Evolutionary conservation across 2,797 vertebrate genomes (phyloP).

Genomic region (Menidia menidia): DNA sequence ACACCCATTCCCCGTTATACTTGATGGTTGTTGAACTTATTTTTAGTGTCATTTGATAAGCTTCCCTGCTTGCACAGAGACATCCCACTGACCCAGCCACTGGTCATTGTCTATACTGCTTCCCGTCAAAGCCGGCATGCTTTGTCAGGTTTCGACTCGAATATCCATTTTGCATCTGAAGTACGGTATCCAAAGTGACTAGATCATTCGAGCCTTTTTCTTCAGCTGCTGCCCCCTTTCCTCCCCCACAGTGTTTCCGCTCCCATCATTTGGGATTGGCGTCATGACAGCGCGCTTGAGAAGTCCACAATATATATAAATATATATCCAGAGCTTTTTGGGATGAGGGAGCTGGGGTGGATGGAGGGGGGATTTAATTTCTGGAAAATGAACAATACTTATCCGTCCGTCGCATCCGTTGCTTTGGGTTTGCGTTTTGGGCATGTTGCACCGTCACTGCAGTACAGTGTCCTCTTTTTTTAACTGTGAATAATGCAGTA

Average conservation of each 20-base stretch:
- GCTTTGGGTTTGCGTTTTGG: slow-evolving; percentile 73
- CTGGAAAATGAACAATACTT: slow-evolving; percentile 87
- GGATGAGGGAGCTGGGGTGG: slow-evolving; percentile 23
- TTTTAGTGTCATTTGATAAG: slow-evolving; percentile 99
- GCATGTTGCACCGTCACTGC: slow-evolving; percentile 14
- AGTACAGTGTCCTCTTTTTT: slow-evolving; percentile 66
- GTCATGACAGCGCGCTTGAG: slow-evolving; percentile 88
- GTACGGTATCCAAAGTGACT: slow-evolving; percentile 98
- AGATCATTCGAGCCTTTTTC: slow-evolving; percentile 97
- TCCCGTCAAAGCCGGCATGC: slow-evolving; percentile 93
- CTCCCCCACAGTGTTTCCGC: slow-evolving; percentile 87
- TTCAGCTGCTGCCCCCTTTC: slow-evolving; percentile 90
- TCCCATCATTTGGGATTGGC: slow-evolving; percentile 89
- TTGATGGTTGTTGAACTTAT: slow-evolving; percentile 99
- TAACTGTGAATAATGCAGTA: slow-evolving; percentile 68
- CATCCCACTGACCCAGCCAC: slow-evolving; percentile 99
- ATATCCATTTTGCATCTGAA: slow-evolving; percentile 98
- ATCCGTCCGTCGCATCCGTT: slow-evolving; percentile 82
- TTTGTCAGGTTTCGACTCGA: slow-evolving; percentile 99
- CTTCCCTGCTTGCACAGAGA: slow-evolving; percentile 90
- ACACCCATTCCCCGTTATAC: slow-evolving; percentile 84
- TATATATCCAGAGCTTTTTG: slow-evolving; percentile 73
- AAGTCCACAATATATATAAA: slow-evolving; percentile 52
- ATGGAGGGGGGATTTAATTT: slow-evolving; percentile 75
- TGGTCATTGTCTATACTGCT: slow-evolving; percentile 99